A percentile compares a stretch with the other conserved stretches of the same genome.
phyloP scores from a whole-genome alignment of 2,888 invertebrate species.

The Perdita meconis region DNA sequence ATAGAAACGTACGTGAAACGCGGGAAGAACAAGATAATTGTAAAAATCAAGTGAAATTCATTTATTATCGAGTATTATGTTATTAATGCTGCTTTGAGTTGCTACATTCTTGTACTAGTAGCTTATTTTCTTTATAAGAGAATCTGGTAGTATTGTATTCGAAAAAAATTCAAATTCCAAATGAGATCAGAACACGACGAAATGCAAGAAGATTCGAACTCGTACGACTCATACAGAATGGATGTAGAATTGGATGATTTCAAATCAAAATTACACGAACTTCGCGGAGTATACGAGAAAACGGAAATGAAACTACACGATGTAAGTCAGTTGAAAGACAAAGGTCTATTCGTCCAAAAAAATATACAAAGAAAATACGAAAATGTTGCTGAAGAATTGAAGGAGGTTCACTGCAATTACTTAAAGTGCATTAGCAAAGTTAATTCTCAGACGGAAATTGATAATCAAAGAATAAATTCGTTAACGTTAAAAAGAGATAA shows the following conservation, averaged over 20 bases:
- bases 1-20: too few species aligned
- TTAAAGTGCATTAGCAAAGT: conserved; percentile 17
- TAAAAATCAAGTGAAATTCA: too few species aligned
- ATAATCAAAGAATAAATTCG: conserved; percentile 21
- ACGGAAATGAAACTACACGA: conserved; percentile 49
- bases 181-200: neutral
- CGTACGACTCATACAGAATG: neutral
- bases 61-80: too few species aligned
- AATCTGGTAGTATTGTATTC: too few species aligned
- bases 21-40: too few species aligned
- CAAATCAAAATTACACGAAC: conserved; percentile 38
- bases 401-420: conserved; percentile 52
- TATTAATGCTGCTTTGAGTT: too few species aligned
- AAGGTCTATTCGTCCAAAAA: conserved; percentile 56
- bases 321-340: conserved; percentile 47
- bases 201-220: neutral
- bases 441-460: neutral
- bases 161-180: neutral
- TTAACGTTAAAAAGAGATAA: conserved; percentile 27
- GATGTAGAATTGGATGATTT: conserved; percentile 33
- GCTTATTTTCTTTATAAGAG: too few species aligned
- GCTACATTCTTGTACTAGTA: too few species aligned
- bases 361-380: conserved; percentile 35
- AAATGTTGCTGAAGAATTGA: conserved; percentile 44
- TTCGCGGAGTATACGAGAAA: conserved; percentile 30